These are phyloP conservation scores for Philonicus albiceps DNA, from an alignment of 2,888 invertebrate genomes.

Conservation along the genomic window DNA sequence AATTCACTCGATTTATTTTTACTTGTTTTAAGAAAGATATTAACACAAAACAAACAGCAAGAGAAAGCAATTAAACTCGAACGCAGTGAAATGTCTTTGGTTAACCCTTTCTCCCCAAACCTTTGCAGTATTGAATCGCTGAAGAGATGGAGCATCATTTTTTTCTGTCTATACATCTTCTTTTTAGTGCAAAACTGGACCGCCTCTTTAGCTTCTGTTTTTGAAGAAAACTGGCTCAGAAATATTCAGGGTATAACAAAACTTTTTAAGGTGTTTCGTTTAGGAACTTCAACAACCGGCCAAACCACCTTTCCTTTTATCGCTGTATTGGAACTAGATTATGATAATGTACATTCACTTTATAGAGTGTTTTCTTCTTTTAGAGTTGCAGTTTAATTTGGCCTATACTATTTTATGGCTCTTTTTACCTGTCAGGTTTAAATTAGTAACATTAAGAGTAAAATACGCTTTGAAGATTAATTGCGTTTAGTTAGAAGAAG, in stretches of 20 bases:
- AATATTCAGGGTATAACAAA: not conserved
- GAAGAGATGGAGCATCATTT: not conserved
- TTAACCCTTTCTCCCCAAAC: not conserved
- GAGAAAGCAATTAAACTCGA: not conserved
- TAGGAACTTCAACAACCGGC: not conserved
- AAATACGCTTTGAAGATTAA: no score
- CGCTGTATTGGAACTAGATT: not conserved
- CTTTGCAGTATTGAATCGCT: not conserved
- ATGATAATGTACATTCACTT: not conserved
- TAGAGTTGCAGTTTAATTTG: not conserved
- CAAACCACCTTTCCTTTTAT: not conserved
- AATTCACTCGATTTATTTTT: not conserved
- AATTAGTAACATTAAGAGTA: not conserved
- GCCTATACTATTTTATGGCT: not conserved
- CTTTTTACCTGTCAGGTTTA: not conserved
- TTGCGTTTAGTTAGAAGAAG: no score
- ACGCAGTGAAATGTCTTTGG: not conserved
- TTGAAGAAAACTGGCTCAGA: not conserved
- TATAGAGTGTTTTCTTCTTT: not conserved
- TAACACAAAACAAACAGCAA: not conserved
- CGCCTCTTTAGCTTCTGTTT: not conserved
- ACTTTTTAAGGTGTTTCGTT: not conserved
- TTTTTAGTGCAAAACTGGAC: not conserved
- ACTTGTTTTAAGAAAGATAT: not conserved
- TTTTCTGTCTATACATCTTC: not conserved